phyloP scores from a whole-genome alignment of 2,888 invertebrate genomes.

The Polymixis flavicincta region DNA sequence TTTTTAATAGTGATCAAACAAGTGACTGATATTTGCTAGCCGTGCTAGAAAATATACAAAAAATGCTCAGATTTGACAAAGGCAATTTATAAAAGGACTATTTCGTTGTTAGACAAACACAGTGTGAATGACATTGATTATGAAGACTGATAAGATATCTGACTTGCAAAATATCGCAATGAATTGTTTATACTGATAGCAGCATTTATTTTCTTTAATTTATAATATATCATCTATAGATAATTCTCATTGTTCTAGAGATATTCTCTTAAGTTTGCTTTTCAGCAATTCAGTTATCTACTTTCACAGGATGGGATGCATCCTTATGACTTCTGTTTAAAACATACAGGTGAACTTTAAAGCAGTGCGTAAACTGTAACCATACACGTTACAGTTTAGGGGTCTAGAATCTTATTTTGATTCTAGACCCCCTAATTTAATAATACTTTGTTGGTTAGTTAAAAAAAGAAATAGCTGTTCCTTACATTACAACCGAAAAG shows the following conservation, averaged over 20 bases:
- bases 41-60: neutral
- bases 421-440: too few species aligned
- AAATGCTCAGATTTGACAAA: too few species aligned
- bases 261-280: neutral
- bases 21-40: neutral
- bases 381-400: too few species aligned
- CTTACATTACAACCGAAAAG: too few species aligned
- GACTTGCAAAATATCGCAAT: constrained; percentile 3
- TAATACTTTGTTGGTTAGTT: too few species aligned
- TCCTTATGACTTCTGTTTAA: neutral
- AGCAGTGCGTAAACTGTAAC: too few species aligned
- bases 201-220: neutral
- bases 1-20: neutral
- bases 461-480: too few species aligned
- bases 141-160: constrained; percentile 21
- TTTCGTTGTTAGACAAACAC: constrained; percentile 1
- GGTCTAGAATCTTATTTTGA: too few species aligned
- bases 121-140: constrained; percentile 37
- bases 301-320: neutral
- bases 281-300: neutral
- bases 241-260: neutral
- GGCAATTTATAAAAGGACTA: neutral
- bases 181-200: neutral
- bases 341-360: neutral
- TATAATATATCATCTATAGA: neutral